phyloP scores from a whole-genome alignment of 2,113 vertebrate genomes.

The Hystrix brachyura region DNA sequence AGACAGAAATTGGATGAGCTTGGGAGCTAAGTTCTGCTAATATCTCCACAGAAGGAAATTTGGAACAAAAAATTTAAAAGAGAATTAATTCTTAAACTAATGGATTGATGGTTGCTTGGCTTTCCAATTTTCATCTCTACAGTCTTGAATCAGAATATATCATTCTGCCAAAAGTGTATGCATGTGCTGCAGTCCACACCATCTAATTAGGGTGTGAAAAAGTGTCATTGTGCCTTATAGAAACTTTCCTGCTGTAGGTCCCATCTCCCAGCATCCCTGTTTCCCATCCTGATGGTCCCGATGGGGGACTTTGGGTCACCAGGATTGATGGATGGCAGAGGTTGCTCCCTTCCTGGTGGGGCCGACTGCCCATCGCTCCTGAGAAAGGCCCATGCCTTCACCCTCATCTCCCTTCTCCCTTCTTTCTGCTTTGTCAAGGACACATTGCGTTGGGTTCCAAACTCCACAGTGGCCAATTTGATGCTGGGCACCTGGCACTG shows the following conservation, averaged over 20 bases:
- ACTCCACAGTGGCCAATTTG: fast-evolving
- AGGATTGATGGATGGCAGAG: background rate
- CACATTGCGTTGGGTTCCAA: fast-evolving
- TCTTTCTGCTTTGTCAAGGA: background rate
- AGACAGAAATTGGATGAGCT: background rate
- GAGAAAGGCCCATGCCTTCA: background rate
- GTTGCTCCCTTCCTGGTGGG: background rate
- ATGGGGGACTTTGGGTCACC: background rate
- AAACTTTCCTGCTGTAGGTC: too few relatives aligned
- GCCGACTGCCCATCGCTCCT: fast-evolving
- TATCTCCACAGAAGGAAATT: background rate
- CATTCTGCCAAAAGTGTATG: background rate
- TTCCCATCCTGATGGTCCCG: background rate
- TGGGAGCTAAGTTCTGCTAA: background rate
- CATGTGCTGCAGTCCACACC: background rate
- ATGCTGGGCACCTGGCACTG: background rate
- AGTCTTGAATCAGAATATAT: background rate
- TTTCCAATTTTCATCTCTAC: slow-evolving; percentile 2
- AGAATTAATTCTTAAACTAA: background rate
- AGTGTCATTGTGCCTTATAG: background rate
- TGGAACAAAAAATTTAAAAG: background rate
- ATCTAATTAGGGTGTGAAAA: background rate
- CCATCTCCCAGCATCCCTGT: background rate
- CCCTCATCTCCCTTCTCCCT: too few relatives aligned
- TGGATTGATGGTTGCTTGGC: background rate